Evolutionary conservation across 1,140 invertebrate species (phyloP), one percentile per base, ranked within the genome.

Genomic region (Reticulitermes speratus): DNA sequence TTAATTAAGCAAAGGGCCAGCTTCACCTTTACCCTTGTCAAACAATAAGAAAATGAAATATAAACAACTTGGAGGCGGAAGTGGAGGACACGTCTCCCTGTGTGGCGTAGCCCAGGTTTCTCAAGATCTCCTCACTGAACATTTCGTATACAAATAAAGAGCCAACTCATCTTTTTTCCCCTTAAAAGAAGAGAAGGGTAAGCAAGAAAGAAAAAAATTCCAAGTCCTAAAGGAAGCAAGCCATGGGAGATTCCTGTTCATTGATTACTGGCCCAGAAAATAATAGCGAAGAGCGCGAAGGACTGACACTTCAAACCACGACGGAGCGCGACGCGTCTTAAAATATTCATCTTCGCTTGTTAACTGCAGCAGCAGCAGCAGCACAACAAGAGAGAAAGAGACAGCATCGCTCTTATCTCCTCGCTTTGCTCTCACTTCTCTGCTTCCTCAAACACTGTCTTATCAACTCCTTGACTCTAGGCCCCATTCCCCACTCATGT

Each of bases 241-340:
- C 65, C n/a, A 30, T 14, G 25, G n/a, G 25, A 75, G n/a, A 75
- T 25, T 30, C 65, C 25, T 30, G 65, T 30, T 75, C 65, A 75
- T 75, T 75, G 65, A 75, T 75, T 75, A 75, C 65, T 75, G 65
- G 65, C 25, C 65, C 65, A 75, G 65, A 75, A 75, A 75, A 75
- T 75, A 75, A 75, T 75, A 75, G n/a, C 65, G 25, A 30, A 75
- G 65, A 30, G 25, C 65, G 65, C n/a, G n/a, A 75, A 75, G n/a
- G n/a, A 75, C 65, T 75, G 65, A 75, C 65, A 75, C 65, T 75
- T 75, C 65, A 75, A 75, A 75, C 65, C 65, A 75, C n/a, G 65
- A 75, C 65, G 65, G n/a, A 25, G n/a, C n/a, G 65, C 65, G 25
- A 75, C 65, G 25, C n/a, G 65, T 30, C 65, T 75, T 75, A 75